Conservation (phyloP, 2,888 invertebrate genomes). For the Deilephila elpenor region DNA sequence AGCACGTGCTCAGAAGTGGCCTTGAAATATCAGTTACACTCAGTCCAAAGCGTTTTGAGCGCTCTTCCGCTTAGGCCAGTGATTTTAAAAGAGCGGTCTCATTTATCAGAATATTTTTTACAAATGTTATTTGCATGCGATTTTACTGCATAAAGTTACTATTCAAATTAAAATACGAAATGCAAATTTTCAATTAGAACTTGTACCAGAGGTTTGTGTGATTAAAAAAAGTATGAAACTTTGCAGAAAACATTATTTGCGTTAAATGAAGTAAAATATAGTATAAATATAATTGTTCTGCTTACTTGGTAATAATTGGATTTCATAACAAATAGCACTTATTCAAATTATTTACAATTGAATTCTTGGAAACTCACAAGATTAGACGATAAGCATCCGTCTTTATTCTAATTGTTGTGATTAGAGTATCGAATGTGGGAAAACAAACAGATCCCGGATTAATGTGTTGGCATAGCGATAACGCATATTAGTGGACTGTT, state of each 20-base stretch:
- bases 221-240: too few relatives aligned
- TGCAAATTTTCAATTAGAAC: too few relatives aligned
- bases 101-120: background rate
- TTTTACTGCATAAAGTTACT: too few relatives aligned
- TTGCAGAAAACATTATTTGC: too few relatives aligned
- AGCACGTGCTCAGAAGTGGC: background rate
- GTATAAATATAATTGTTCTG: too few relatives aligned
- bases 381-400: background rate
- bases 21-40: background rate
- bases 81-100: background rate
- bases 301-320: too few relatives aligned
- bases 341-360: background rate
- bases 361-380: background rate
- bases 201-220: too few relatives aligned
- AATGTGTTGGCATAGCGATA: conserved; percentile 36
- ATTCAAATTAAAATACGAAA: too few relatives aligned
- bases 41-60: background rate
- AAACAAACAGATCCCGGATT: conserved; percentile 44
- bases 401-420: conserved; percentile 11
- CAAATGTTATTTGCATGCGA: too few relatives aligned
- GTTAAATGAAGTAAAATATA: too few relatives aligned
- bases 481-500: conserved; percentile 18
- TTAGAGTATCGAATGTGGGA: conserved; percentile 42
- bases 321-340: too few relatives aligned
- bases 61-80: background rate